Conservation (phyloP, 1,140 invertebrate species). For the Hylaeus anthracinus region DNA sequence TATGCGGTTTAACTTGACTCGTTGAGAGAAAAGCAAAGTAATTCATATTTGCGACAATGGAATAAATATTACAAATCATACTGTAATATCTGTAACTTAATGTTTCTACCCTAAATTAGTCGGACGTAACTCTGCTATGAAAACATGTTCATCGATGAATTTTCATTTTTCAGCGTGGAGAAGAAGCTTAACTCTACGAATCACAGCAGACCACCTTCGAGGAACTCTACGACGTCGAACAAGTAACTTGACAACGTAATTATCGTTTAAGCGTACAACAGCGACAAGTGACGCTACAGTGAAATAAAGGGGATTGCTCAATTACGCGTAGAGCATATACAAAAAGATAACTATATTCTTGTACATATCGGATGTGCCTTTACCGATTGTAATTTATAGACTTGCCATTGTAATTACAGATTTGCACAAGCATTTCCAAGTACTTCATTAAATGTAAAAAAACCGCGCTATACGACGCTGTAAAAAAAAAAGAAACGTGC, state of each 20-base stretch:
- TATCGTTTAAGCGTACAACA: conserved; percentile 13
- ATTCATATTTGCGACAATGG: conserved; percentile 13
- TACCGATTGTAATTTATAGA: conserved; percentile 12
- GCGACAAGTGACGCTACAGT: conserved; percentile 21
- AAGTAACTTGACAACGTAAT: conserved; percentile 40
- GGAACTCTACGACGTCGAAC: conserved; percentile 71
- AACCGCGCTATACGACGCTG: neutral
- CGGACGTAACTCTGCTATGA: neutral
- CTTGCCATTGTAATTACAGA: conserved; percentile 11
- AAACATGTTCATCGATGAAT: neutral
- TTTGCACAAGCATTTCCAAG: conserved; percentile 21
- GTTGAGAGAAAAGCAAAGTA: neutral
- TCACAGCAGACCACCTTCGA: conserved; percentile 75
- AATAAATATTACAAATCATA: neutral
- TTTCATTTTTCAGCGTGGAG: conserved; percentile 68
- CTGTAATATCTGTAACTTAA: conserved; percentile 12
- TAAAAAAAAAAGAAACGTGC: neutral
- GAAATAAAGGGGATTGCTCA: conserved; percentile 44
- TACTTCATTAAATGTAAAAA: conserved; percentile 14
- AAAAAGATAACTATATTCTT: conserved; percentile 22
- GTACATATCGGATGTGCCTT: conserved; percentile 34
- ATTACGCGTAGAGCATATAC: conserved; percentile 23
- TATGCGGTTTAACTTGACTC: conserved; percentile 66
- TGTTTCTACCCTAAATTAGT: neutral
- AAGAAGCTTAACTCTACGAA: conserved; percentile 72